These are phyloP conservation scores for Amblyjoppa proteus DNA, from an alignment of 2,888 invertebrate species.

Conservation along the genomic window DNA sequence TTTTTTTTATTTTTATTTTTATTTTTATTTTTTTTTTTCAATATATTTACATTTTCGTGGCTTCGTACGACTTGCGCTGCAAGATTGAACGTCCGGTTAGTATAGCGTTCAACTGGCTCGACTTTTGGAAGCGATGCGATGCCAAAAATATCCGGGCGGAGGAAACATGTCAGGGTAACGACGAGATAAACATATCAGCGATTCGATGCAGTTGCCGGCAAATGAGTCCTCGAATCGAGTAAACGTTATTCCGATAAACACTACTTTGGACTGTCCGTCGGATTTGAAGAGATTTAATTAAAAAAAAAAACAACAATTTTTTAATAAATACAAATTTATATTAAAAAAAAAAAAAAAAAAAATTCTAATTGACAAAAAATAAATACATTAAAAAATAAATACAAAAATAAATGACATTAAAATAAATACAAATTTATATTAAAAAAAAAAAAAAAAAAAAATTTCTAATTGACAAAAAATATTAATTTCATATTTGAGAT, in stretches of 20 bases:
- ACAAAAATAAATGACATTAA: too few relatives aligned
- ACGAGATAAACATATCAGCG: constrained; percentile 60
- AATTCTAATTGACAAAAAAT: not conserved
- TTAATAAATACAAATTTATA: not conserved
- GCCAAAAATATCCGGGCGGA: constrained; percentile 76
- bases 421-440: not conserved
- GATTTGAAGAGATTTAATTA: not conserved
- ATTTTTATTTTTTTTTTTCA: not conserved
- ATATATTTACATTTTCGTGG: not conserved
- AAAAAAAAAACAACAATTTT: not conserved
- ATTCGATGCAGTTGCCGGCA: constrained; percentile 49
- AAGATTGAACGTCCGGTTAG: constrained; percentile 40
- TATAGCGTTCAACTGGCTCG: constrained; percentile 8
- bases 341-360: too few relatives aligned
- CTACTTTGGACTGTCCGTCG: constrained; percentile 43
- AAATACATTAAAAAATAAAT: not conserved
- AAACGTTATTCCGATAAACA: constrained; percentile 18
- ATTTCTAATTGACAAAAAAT: not conserved
- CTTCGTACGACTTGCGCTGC: not conserved
- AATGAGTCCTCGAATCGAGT: constrained; percentile 25
- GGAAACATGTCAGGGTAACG: constrained; percentile 74
- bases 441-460: not conserved
- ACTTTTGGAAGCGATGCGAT: constrained; percentile 64
- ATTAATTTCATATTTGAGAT: not conserved
- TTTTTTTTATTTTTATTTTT: not conserved